Evolutionary conservation across 2,113 vertebrate genomes (phyloP).

Genomic region (Rhea americana): DNA sequence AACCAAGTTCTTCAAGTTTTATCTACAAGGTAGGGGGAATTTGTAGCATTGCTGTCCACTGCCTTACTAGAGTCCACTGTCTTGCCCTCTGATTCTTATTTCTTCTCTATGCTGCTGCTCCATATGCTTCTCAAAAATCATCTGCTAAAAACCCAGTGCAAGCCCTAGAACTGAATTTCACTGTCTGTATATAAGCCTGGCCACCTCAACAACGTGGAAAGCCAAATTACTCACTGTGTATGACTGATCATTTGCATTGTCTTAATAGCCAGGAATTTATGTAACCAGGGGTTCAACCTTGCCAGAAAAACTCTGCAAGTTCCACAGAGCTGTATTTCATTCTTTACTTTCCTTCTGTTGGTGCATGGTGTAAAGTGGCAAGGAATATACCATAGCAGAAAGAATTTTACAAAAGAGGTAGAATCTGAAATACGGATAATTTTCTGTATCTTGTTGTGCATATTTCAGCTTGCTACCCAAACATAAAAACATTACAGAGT

Average conservation of each 20-base stretch:
- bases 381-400: background rate
- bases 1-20: constrained; percentile 37
- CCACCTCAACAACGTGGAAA: background rate
- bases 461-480: background rate
- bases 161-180: background rate
- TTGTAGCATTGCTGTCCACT: background rate
- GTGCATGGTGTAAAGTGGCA: background rate
- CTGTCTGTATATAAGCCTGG: background rate
- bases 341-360: background rate
- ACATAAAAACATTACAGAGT: background rate
- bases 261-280: background rate
- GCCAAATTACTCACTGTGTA: background rate
- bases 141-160: background rate
- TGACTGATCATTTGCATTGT: background rate
- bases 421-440: background rate
- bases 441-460: background rate
- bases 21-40: constrained; percentile 14
- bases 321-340: background rate
- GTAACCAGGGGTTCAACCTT: background rate
- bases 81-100: constrained; percentile 23
- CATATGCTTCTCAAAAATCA: constrained; percentile 51
- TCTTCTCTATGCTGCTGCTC: background rate
- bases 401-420: background rate
- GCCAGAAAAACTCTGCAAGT: background rate
- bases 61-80: background rate